These are phyloP conservation scores for Gila orcuttii DNA, from an alignment of 2,113 vertebrate genomes.

Conservation along the genomic window DNA sequence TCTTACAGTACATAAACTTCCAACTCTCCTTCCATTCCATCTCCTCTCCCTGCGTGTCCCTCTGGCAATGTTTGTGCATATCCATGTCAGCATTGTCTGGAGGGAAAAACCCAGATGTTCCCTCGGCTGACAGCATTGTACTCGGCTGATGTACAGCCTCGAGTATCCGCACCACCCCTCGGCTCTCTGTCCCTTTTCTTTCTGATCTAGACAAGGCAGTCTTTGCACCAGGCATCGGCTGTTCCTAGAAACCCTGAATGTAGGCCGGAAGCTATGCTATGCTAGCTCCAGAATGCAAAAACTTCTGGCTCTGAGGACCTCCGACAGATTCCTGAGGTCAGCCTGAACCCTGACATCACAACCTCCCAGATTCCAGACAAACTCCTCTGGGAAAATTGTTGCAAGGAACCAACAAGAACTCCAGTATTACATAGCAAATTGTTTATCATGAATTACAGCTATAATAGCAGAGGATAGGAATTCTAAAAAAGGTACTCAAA, in stretches of 20 bases:
- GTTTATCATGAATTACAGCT: not conserved
- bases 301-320: constrained; percentile 72
- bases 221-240: constrained; percentile 36
- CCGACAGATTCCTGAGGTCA: constrained; percentile 72
- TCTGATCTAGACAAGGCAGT: constrained; percentile 48
- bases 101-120: constrained; percentile 58
- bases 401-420: constrained; percentile 64
- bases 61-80: constrained; percentile 48
- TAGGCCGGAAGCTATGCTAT: constrained; percentile 19
- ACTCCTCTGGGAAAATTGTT: constrained; percentile 69
- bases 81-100: constrained; percentile 53
- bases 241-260: constrained; percentile 62
- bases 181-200: constrained; percentile 32
- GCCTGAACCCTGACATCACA: constrained; percentile 70
- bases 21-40: not conserved
- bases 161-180: constrained; percentile 6
- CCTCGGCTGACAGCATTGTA: constrained; percentile 43
- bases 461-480: not conserved
- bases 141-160: constrained; percentile 37
- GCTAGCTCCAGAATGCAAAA: constrained; percentile 65
- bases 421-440: constrained; percentile 31
- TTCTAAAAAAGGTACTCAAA: not conserved
- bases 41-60: constrained; percentile 36
- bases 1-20: constrained; percentile 28
- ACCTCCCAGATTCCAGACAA: constrained; percentile 74